Conservation (phyloP, 1,140 invertebrate genomes). For the Drosophila mayri region DNA sequence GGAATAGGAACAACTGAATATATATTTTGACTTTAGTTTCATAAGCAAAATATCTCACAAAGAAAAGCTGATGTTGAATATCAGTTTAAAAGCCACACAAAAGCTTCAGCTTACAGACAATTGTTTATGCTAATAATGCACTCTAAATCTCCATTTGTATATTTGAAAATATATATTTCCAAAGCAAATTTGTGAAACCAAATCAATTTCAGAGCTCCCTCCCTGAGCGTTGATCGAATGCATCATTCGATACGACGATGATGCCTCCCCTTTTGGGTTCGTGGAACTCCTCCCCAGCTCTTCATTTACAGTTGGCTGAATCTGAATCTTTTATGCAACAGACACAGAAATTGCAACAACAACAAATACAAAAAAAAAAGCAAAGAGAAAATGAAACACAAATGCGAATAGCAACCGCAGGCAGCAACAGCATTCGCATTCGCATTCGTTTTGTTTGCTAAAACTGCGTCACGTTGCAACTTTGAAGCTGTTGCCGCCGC, state of each 20-base stretch:
- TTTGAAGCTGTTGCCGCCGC: constrained; percentile 31
- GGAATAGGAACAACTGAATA: background rate
- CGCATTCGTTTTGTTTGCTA: constrained; percentile 66
- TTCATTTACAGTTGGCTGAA: constrained; percentile 67
- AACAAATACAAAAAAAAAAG: background rate
- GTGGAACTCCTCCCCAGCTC: constrained; percentile 14
- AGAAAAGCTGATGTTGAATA: background rate
- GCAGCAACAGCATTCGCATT: constrained; percentile 24
- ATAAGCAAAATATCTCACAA: background rate
- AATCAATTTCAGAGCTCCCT: constrained; percentile 29
- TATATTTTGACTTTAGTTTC: background rate
- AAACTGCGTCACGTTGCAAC: constrained; percentile 79
- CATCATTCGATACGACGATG: constrained; percentile 32
- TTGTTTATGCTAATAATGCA: constrained; percentile 7
- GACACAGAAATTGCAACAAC: constrained; percentile 41
- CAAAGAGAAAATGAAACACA: constrained; percentile 29
- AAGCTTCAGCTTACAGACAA: background rate
- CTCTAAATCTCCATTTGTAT: background rate
- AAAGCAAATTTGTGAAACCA: background rate
- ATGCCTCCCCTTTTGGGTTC: constrained; percentile 36
- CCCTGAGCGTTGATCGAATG: constrained; percentile 21
- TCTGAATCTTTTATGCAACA: constrained; percentile 70
- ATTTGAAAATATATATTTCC: too few species aligned
- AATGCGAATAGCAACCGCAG: constrained; percentile 46
- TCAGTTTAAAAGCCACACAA: background rate